Percentiles rank a stretch among this genome's conserved stretches.
Evolutionary conservation across 1,140 invertebrate genomes (phyloP).

Genomic region (Phocides pigmalion): DNA sequence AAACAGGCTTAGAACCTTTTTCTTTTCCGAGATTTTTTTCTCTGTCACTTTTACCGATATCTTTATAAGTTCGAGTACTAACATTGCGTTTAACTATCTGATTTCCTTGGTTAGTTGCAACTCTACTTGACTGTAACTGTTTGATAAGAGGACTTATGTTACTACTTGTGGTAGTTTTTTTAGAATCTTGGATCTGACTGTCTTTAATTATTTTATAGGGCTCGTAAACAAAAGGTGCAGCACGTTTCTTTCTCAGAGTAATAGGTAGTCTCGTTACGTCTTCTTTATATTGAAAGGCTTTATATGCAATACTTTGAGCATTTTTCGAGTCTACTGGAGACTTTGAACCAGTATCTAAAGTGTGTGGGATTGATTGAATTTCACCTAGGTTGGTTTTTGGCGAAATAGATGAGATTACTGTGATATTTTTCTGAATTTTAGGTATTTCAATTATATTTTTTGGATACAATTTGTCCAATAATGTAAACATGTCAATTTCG

Average conservation of each 20-base stretch:
- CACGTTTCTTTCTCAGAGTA: slow-evolving; percentile 58
- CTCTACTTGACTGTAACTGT: slow-evolving; percentile 67
- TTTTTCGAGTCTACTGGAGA: not conserved
- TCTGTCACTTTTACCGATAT: slow-evolving; percentile 70
- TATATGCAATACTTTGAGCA: slow-evolving; percentile 3
- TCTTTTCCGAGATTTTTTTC: slow-evolving; percentile 39
- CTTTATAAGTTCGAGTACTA: slow-evolving; percentile 59
- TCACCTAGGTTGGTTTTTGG: not conserved
- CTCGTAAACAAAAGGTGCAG: slow-evolving; percentile 74
- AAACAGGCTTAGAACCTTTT: slow-evolving; percentile 36
- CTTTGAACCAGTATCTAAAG: not conserved
- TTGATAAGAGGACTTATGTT: slow-evolving; percentile 79
- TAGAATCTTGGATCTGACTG: slow-evolving; percentile 65
- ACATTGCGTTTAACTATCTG: slow-evolving; percentile 57
- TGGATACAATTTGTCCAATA: slow-evolving; percentile 45
- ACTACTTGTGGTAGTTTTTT: slow-evolving; percentile 65
- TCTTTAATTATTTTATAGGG: slow-evolving; percentile 80
- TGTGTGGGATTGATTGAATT: too few species aligned
- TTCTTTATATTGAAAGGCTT: slow-evolving; percentile 39
- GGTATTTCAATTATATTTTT: slow-evolving; percentile 20
- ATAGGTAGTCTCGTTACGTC: slow-evolving; percentile 39
- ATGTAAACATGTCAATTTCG: slow-evolving; percentile 39
- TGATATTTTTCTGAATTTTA: not conserved
- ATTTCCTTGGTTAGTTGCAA: slow-evolving; percentile 57
- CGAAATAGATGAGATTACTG: not conserved